Percentiles rank a stretch among this genome's conserved stretches.
phyloP scores from a whole-genome alignment of 2,888 invertebrate species.

The Nyleta sp. region DNA sequence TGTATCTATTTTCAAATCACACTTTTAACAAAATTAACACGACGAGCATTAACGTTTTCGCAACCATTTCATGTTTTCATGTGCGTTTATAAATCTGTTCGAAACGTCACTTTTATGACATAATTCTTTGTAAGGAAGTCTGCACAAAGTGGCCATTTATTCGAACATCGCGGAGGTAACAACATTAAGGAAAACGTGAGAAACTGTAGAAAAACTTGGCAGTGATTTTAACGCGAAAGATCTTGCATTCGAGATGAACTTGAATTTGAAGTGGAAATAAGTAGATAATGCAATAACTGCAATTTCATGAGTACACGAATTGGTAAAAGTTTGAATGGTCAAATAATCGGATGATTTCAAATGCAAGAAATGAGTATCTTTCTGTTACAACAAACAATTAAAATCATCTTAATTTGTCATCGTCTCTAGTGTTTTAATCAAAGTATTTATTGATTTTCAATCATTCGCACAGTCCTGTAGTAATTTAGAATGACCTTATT shows the following conservation, averaged over 20 bases:
- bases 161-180: slow-evolving; percentile 1
- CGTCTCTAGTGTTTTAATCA: too few relatives aligned
- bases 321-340: background rate
- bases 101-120: background rate
- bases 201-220: slow-evolving; percentile 8
- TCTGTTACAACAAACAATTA: slow-evolving; percentile 1
- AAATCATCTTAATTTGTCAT: slow-evolving; percentile 1
- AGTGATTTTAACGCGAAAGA: slow-evolving; percentile 18
- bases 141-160: slow-evolving; percentile 12
- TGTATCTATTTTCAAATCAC: slow-evolving; percentile 20
- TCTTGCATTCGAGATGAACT: slow-evolving; percentile 5
- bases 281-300: slow-evolving; percentile 1
- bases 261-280: slow-evolving; percentile 19
- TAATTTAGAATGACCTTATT: too few relatives aligned
- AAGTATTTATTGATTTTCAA: too few relatives aligned
- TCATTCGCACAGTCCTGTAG: too few relatives aligned
- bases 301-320: slow-evolving; percentile 8
- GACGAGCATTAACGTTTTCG: background rate
- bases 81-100: background rate
- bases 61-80: background rate
- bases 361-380: background rate
- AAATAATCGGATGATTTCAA: slow-evolving; percentile 5
- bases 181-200: slow-evolving; percentile 17
- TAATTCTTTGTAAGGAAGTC: slow-evolving; percentile 12
- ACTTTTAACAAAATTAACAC: slow-evolving; percentile 20